A percentile compares a stretch with the other conserved stretches of the same genome.
These are phyloP conservation scores for Enteromius viviparus DNA, from an alignment of 2,797 vertebrate species.

Conservation along the genomic window DNA sequence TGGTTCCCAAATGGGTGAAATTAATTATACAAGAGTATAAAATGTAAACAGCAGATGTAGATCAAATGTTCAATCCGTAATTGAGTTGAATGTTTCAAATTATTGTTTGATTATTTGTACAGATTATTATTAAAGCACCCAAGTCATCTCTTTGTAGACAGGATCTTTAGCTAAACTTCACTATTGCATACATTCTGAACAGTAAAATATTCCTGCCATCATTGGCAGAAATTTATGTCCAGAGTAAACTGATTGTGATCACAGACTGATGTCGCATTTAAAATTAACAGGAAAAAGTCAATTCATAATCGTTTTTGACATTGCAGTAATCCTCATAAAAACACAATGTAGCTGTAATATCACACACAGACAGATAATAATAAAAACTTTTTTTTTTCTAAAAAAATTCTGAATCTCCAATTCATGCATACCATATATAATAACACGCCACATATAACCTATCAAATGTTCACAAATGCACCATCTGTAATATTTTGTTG, in stretches of 20 bases:
- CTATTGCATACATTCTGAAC: background rate
- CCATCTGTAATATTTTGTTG: background rate
- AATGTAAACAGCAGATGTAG: constrained; percentile 28
- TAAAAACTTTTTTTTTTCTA: background rate
- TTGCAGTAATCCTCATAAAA: background rate
- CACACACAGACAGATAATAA: background rate
- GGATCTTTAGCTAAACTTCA: background rate
- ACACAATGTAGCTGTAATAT: background rate
- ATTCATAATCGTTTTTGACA: background rate
- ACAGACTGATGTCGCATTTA: background rate
- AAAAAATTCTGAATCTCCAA: background rate
- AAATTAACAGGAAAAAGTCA: background rate
- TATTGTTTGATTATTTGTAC: background rate
- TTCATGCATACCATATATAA: background rate
- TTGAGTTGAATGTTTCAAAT: background rate
- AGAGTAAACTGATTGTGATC: background rate
- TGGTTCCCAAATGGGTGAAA: constrained; percentile 30
- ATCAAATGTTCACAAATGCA: background rate
- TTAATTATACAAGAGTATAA: constrained; percentile 30
- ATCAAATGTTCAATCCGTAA: constrained; percentile 23
- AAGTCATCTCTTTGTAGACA: background rate
- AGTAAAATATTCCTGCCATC: background rate
- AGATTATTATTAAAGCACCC: background rate
- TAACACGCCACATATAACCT: background rate
- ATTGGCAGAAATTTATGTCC: background rate